Evolutionary conservation across 2,797 vertebrate genomes (phyloP).

Genomic region (Pseudomugil gertrudae): DNA sequence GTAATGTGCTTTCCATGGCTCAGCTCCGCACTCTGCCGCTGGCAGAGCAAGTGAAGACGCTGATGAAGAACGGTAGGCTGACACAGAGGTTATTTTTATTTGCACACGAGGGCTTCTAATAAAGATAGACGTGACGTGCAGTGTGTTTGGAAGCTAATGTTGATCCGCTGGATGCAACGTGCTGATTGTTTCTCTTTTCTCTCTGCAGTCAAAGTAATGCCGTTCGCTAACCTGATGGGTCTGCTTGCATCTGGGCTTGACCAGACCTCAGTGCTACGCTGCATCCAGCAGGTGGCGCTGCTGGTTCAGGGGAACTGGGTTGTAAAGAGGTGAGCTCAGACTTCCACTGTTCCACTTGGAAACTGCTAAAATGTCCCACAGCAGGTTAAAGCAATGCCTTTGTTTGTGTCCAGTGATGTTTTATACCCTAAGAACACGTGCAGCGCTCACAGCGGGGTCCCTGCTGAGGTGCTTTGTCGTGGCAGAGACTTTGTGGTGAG

Average conservation of each 20-base stretch:
- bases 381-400: background rate
- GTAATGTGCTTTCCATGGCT: slow-evolving; percentile 97
- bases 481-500: slow-evolving; percentile 97
- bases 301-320: slow-evolving; percentile 99
- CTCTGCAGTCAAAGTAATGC: slow-evolving; percentile 92
- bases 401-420: slow-evolving; percentile 86
- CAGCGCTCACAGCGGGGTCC: slow-evolving; percentile 94
- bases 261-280: slow-evolving; percentile 90
- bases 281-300: slow-evolving; percentile 98
- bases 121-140: background rate
- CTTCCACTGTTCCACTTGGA: too few relatives aligned
- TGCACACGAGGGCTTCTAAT: background rate
- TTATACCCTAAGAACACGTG: slow-evolving; percentile 96
- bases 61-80: slow-evolving; percentile 94
- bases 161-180: background rate
- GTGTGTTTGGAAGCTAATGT: background rate
- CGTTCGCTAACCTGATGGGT: slow-evolving; percentile 96
- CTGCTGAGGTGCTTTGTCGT: slow-evolving; percentile 94
- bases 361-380: background rate
- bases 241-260: slow-evolving; percentile 91
- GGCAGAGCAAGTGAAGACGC: slow-evolving; percentile 94
- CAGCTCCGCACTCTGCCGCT: slow-evolving; percentile 94
- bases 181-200: background rate
- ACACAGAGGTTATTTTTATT: background rate
- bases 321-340: slow-evolving; percentile 89